phyloP scores from a whole-genome alignment of 2,113 vertebrate species.

The Indicator indicator region DNA sequence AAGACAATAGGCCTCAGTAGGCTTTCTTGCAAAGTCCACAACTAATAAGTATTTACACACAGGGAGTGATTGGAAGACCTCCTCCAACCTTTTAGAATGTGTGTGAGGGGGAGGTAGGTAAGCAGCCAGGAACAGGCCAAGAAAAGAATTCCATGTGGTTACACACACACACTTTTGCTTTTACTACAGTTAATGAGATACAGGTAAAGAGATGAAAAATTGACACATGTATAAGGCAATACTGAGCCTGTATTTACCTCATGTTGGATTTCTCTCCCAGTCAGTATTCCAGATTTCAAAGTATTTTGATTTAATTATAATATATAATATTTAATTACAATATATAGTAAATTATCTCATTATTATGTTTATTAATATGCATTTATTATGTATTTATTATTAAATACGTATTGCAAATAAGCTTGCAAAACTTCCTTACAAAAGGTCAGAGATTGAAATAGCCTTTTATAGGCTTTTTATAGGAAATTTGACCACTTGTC shows the following conservation, averaged over 20 bases:
- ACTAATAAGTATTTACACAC: conserved; percentile 53
- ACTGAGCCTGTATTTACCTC: not conserved
- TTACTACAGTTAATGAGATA: not conserved
- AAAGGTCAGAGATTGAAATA: no score
- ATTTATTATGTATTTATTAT: not conserved
- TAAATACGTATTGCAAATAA: not conserved
- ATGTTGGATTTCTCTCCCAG: not conserved
- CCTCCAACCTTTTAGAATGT: not conserved
- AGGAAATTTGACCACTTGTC: not conserved
- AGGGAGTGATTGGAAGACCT: not conserved
- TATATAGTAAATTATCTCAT: no score
- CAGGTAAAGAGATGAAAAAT: not conserved
- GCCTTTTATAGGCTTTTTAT: no score
- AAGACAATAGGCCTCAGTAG: conserved; percentile 48
- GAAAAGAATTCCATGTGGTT: not conserved
- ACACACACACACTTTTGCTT: not conserved
- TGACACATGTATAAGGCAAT: not conserved
- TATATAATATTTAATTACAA: no score
- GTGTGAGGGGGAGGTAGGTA: not conserved
- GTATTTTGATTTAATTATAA: no score
- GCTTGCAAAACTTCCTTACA: not conserved
- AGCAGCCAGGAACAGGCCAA: not conserved
- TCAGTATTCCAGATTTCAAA: not conserved
- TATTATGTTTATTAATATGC: no score
- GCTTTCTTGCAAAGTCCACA: conserved; percentile 21